These are phyloP conservation scores for Lasius platythorax DNA, from an alignment of 2,888 invertebrate species.

Conservation along the genomic window DNA sequence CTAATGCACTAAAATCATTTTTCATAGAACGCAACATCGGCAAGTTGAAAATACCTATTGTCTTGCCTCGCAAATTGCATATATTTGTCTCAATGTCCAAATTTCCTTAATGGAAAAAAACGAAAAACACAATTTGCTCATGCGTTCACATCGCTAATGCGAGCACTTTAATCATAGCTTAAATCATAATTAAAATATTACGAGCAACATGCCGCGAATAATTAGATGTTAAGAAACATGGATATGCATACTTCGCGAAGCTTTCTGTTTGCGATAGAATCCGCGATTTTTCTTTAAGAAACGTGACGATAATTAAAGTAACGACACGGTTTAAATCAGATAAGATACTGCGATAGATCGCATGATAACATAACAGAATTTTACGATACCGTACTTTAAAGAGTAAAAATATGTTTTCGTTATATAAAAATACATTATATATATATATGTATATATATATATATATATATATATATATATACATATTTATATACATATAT, in stretches of 20 bases:
- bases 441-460: too few relatives aligned
- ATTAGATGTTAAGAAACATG: slow-evolving; percentile 42
- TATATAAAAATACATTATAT: too few relatives aligned
- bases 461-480: too few relatives aligned
- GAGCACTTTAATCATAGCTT: slow-evolving; percentile 10
- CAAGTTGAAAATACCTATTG: slow-evolving; percentile 13
- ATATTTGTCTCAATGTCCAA: background rate
- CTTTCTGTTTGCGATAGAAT: slow-evolving; percentile 3
- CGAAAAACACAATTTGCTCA: slow-evolving; percentile 11
- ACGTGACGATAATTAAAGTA: slow-evolving; percentile 11
- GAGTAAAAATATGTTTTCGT: slow-evolving; percentile 13
- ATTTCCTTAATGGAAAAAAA: slow-evolving; percentile 50
- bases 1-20: slow-evolving; percentile 1
- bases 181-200: slow-evolving; percentile 57
- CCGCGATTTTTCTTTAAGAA: slow-evolving; percentile 14
- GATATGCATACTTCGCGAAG: slow-evolving; percentile 6
- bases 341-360: slow-evolving; percentile 1
- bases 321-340: background rate
- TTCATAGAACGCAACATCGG: slow-evolving; percentile 20
- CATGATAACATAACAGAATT: background rate
- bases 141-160: background rate
- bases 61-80: background rate
- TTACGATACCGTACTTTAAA: background rate
- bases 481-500: too few relatives aligned
- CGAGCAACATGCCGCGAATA: slow-evolving; percentile 25